Base-by-base conservation (phyloP, 2,888 invertebrate genomes). In the Hipparchia sbordonii region DNA sequence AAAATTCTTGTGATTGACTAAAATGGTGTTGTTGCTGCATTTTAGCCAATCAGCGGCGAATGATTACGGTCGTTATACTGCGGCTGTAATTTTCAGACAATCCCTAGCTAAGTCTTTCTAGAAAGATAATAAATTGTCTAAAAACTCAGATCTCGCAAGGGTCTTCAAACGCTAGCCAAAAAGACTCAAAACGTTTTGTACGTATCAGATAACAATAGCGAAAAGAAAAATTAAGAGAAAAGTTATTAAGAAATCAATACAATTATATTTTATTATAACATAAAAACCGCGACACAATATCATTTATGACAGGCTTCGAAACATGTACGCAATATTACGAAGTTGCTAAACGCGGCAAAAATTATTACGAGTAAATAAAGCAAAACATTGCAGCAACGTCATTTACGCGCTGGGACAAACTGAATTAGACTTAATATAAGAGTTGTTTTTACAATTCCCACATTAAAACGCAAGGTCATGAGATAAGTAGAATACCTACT, bases 361-460 rank as follows among this genome's bases (percentile, higher is more conserved):
- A 65, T 52, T 33, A 33, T 65, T 12, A 2, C 52, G 52, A 65
- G 23, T 60, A 23, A 74, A 74, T 69, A 60, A 70, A 70, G 65
- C 76, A 82, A 79, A 84, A 83, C 79, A 81, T 73, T 75, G 77
- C 82, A 74, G 78, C 81, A 85, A 82, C 77, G 76, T 78, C 81
- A 84, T 84, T 81, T 85, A 83, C 70, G 54, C 74, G 77, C 23
- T 77, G 79, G 85, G 85, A 87, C 87, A 88, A 89, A 87, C 85
- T 87, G 84, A 88, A 87, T 89, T 84, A 84, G 79, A 82, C 81
- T 81, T 84, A 85, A 87, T 84, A 78, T 80, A 81, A 81, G 83
- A 84, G 84, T 83, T 82, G 78, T 51, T 69, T 45, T 46, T 12
- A 57, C 23, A 54, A 52, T 69, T 69, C 69, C 60, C 69, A 69